Conservation (phyloP, 2,888 invertebrate species). For the Callosobruchus maculatus region DNA sequence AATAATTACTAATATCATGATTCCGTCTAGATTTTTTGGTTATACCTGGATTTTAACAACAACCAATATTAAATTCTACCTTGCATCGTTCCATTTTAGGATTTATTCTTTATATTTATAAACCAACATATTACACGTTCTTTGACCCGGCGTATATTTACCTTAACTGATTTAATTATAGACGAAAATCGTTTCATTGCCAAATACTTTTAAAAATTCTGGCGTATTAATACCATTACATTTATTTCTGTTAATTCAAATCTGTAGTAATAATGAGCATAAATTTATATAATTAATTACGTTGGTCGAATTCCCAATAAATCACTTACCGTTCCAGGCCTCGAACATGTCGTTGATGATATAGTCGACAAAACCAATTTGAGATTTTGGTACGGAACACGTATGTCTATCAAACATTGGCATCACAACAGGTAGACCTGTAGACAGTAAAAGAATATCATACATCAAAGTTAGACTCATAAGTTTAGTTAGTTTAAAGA, state of each 20-base stretch:
- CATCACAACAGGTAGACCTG: slow-evolving; percentile 91
- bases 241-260: not conserved
- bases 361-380: slow-evolving; percentile 96
- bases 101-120: too few species aligned
- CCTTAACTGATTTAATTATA: not conserved
- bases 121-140: not conserved
- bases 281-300: too few species aligned
- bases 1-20: too few species aligned
- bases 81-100: too few species aligned
- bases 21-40: too few species aligned
- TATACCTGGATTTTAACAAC: too few species aligned
- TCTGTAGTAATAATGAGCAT: slow-evolving; percentile 4
- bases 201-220: not conserved
- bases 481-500: too few species aligned
- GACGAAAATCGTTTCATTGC: not conserved
- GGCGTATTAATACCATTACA: not conserved
- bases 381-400: slow-evolving; percentile 96
- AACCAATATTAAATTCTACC: too few species aligned
- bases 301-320: too few species aligned
- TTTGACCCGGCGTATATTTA: not conserved
- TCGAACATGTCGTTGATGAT: slow-evolving; percentile 98
- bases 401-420: slow-evolving; percentile 93
- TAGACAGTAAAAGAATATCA: not conserved
- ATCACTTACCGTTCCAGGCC: slow-evolving; percentile 87
- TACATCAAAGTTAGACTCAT: not conserved